Base-by-base conservation (phyloP, 2,888 invertebrate genomes). In the Psylliodes chrysocephalus region DNA sequence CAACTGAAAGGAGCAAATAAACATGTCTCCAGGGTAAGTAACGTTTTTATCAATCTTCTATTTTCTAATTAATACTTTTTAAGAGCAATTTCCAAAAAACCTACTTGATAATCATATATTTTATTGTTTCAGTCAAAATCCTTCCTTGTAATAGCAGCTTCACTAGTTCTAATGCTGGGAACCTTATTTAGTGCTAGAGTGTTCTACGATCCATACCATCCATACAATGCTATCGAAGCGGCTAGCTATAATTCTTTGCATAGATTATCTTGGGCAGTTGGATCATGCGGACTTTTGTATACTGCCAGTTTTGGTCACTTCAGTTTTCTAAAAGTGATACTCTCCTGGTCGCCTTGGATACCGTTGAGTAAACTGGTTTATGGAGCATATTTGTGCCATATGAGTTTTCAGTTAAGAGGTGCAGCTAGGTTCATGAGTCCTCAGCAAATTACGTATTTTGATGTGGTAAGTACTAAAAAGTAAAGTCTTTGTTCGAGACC, bases 321-420 rank as follows among this genome's bases (percentile, higher is more conserved):
- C 8, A 74, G 67, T 22, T 70, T 78, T 22, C 35, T 81, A 22
- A 71, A 73, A 12, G 73, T 84, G 82, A 82, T 86, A 47, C 76
- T 88, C 1, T 82, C 83, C 47, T 88, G 88, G 88, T 83, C 82
- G 47, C 85, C 86, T 0, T 88, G 86, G 85, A 84, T 86, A 44
- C 86, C 87, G 0, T 80, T 89, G 0, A 87, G 88, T 69, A 84
- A 87, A 52, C 82, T 89, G 25, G 82, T 86, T 0, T 89, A 88
- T 74, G 40, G 77, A 47, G 87, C 87, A 0, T 71, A 71, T 25
- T 77, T 89, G 52, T 82, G 85, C 0, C 89, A 89, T 74, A 82
- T 85, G 67, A 66, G 84, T 17, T 79, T 88, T 57, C 86, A 88
- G 63, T 74, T 84, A 0, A 76, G 87, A 28, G 83, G 84, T 46